Percentiles rank a stretch among this genome's conserved stretches.
phyloP scores from a whole-genome alignment of 2,797 vertebrate species.

The Pantherophis alleghaniensis region DNA sequence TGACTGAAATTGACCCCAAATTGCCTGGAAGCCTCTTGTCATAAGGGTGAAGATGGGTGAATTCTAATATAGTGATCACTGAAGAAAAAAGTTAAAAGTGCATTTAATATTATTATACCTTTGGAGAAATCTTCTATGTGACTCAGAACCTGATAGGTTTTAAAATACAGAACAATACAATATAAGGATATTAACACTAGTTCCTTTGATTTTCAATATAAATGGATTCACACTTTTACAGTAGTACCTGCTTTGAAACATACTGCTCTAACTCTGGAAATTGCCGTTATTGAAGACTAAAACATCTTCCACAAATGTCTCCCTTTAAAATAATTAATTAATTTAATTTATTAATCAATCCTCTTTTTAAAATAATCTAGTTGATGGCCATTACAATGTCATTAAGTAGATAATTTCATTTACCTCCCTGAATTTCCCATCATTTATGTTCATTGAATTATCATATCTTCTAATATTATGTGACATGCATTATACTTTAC shows the following conservation, averaged over 20 bases:
- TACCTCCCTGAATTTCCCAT: not conserved
- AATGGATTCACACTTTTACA: not conserved
- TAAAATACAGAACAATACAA: not conserved
- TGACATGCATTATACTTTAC: not conserved
- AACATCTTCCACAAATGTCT: not conserved
- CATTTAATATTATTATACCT: not conserved
- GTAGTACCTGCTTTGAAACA: not conserved
- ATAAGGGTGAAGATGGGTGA: not conserved
- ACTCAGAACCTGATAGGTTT: not conserved
- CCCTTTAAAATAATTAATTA: not conserved
- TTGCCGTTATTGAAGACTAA: not conserved
- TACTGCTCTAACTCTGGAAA: not conserved
- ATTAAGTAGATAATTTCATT: not conserved
- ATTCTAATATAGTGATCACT: not conserved
- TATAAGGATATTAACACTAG: not conserved
- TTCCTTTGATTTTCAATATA: not conserved
- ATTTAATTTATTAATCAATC: not conserved
- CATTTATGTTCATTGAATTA: not conserved
- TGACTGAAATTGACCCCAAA: not conserved
- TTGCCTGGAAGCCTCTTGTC: not conserved
- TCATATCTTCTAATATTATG: not conserved
- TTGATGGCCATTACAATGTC: not conserved
- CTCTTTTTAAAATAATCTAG: not conserved
- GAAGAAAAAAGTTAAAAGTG: not conserved
- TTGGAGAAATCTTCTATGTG: not conserved